Evolutionary conservation across 2,888 invertebrate species (phyloP).

Genomic region (Fragum whitleyi): DNA sequence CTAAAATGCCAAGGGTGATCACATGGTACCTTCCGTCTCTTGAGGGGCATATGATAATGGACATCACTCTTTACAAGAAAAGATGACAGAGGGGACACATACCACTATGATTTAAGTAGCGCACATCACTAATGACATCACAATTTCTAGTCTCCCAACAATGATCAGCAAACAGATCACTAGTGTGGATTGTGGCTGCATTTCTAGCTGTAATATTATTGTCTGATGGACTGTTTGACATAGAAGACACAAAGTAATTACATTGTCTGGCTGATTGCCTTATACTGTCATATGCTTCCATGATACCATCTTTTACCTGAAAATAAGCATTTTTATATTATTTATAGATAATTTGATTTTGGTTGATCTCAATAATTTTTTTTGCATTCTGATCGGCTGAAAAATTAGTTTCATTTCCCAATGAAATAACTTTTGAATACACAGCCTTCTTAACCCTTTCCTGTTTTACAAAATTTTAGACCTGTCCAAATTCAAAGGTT

Average conservation of each 20-base stretch:
- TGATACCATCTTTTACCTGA: not conserved
- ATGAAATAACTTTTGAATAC: too few species aligned
- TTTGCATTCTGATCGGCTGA: too few species aligned
- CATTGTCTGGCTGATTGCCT: not conserved
- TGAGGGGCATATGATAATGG: too few species aligned
- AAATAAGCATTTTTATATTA: not conserved
- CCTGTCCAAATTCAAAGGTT: too few species aligned
- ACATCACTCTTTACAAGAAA: too few species aligned
- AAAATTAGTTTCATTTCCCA: too few species aligned
- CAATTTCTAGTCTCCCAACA: not conserved
- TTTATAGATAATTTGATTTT: too few species aligned
- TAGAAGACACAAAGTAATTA: not conserved
- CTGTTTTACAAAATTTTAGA: too few species aligned
- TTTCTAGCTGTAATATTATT: constrained; percentile 66
- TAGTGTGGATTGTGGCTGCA: constrained; percentile 50
- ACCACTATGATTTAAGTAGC: not conserved
- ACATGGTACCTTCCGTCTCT: too few species aligned
- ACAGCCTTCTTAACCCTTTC: too few species aligned
- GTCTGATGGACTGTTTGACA: constrained; percentile 22
- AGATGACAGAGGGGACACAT: not conserved
- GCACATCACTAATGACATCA: not conserved
- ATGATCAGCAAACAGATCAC: constrained; percentile 38
- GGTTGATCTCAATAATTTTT: too few species aligned
- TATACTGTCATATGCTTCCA: not conserved
- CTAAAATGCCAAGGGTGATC: too few species aligned